phyloP scores from a whole-genome alignment of 2,113 vertebrate species.

The Bujurquina vittata region DNA sequence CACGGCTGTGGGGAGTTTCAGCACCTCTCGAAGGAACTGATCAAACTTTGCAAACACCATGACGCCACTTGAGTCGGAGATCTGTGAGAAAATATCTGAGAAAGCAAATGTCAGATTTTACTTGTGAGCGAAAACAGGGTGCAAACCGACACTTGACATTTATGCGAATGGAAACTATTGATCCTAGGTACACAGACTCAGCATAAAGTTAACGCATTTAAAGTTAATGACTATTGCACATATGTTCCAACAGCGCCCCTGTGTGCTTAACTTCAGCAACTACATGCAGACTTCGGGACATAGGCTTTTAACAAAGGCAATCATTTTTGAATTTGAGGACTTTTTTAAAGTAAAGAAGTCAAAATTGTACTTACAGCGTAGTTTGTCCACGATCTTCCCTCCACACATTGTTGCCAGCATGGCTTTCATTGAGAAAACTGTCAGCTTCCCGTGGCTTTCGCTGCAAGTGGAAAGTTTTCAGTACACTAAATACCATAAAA shows the following conservation, averaged over 20 bases:
- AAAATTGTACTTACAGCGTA: conserved; percentile 89
- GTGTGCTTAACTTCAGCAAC: conserved; percentile 46
- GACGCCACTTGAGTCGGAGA: conserved; percentile 91
- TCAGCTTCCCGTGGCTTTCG: conserved; percentile 95
- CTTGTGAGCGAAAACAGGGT: neutral
- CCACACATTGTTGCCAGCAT: conserved; percentile 98
- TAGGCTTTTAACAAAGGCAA: neutral
- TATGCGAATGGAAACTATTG: neutral
- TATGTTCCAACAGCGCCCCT: conserved; percentile 37
- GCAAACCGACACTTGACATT: conserved; percentile 6
- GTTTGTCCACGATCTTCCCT: conserved; percentile 96
- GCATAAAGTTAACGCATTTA: neutral
- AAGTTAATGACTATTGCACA: neutral
- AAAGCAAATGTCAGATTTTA: conserved; percentile 25
- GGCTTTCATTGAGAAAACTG: conserved; percentile 98
- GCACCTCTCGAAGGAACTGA: conserved; percentile 91
- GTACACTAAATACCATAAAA: neutral
- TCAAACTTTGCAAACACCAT: conserved; percentile 94
- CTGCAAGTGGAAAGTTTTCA: conserved; percentile 72
- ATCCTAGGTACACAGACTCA: neutral
- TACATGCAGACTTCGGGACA: neutral
- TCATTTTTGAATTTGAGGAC: neutral
- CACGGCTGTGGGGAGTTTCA: conserved; percentile 94
- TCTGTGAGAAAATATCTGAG: conserved; percentile 96
- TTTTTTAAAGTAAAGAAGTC: neutral